Evolutionary conservation across 2,888 invertebrate genomes (phyloP), one percentile per base, ranked within the genome.

Genomic region (Drosophila gaucha): DNA sequence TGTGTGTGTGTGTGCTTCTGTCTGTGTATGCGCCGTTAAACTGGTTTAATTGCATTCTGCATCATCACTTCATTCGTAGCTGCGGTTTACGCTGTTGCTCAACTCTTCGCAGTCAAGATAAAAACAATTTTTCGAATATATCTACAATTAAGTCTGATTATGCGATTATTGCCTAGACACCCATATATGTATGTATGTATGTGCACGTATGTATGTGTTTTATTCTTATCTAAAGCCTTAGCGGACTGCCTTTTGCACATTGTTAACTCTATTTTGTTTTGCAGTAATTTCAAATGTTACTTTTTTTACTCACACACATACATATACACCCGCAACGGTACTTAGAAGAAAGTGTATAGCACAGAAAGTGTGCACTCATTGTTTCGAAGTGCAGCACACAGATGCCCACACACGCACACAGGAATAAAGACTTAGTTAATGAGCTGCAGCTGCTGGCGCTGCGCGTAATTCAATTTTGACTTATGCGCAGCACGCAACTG

Each of bases 41-140:
- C 84, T 72, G 78, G 80, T 80, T 84, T 78, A 77, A 72, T 83
- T 80, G 72, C 74, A 78, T 58, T 63, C 68, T 56, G 56, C 67
- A 63, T 50, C 51, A 35, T 63, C 56, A 30, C 20, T 54, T 50
- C 60, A 55, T 67, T 60, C 44, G 57, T 36, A 52, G 51, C 49
- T 57, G 31, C 44, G 43, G 24, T n/a, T 51, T 18, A 14, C 30
- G 52, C 20, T 49, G 51, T 60, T 64, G 46, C 64, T 49, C 33
- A 62, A 63, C 63, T 50, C 43, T 30, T 43, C 38, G 18, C 26
- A 31, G 33, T 54, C 36, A 12, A 67, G 67, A 71, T 58, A 62
- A 46, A 67, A 58, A 49, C 49, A 57, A 39, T 57, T 49, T 67
- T 43, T 38, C 41, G 26, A 67, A 52, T 55, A 51, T 59, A 50